These are phyloP conservation scores for Gymnocheta viridis DNA, from an alignment of 2,888 invertebrate species.

Conservation along the genomic window DNA sequence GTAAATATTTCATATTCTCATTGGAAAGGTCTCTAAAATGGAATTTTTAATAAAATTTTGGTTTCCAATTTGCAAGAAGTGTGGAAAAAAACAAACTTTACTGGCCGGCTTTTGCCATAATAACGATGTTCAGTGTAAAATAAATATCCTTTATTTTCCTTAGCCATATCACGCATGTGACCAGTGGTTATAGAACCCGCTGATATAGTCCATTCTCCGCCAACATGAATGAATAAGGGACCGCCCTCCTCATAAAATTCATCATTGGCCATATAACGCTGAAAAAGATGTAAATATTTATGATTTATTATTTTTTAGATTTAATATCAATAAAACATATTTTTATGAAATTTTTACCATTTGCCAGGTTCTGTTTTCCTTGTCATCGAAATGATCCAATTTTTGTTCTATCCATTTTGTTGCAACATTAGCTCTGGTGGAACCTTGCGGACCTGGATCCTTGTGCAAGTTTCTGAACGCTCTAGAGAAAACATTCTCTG, in stretches of 20 bases:
- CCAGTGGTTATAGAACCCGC: slow-evolving; percentile 84
- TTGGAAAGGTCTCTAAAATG: slow-evolving; percentile 83
- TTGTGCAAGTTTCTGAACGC: slow-evolving; percentile 79
- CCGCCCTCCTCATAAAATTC: slow-evolving; percentile 82
- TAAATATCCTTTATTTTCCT: slow-evolving; percentile 84
- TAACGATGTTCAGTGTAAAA: slow-evolving; percentile 92
- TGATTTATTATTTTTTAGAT: too few species aligned
- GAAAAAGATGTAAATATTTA: not conserved
- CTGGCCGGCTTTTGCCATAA: slow-evolving; percentile 89
- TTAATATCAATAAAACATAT: too few species aligned
- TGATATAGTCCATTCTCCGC: slow-evolving; percentile 87
- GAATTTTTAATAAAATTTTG: slow-evolving; percentile 32
- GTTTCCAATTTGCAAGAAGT: not conserved
- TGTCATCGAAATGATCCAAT: slow-evolving; percentile 84
- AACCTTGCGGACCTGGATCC: slow-evolving; percentile 80
- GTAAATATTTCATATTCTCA: slow-evolving; percentile 85
- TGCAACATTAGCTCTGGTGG: slow-evolving; percentile 72
- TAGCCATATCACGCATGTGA: slow-evolving; percentile 85
- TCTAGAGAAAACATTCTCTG: slow-evolving; percentile 72
- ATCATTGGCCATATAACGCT: slow-evolving; percentile 83
- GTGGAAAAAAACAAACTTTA: slow-evolving; percentile 83
- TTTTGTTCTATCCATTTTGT: slow-evolving; percentile 83
- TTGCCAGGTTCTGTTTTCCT: slow-evolving; percentile 83
- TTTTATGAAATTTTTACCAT: slow-evolving; percentile 77
- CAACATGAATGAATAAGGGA: slow-evolving; percentile 87